Evolutionary conservation across 30 jellyfish, hydroid and myxozoan species (phyloP).

Genomic region (Pelagia noctiluca): DNA sequence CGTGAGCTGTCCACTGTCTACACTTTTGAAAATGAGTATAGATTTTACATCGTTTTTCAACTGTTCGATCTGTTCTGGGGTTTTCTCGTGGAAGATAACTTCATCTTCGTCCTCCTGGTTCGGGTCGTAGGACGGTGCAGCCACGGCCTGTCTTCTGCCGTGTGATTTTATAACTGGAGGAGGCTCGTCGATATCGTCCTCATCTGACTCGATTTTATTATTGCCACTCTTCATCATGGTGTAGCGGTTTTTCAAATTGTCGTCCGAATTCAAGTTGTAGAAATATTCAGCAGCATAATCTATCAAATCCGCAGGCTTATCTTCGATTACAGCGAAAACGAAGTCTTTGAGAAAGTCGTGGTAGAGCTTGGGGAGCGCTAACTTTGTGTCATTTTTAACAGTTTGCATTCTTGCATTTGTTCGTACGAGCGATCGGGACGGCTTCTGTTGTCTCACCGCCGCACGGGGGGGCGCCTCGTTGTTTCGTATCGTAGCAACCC

Average conservation of each 20-base stretch:
- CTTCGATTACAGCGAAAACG: slow-evolving; percentile 78
- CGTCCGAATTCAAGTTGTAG: slow-evolving; percentile 49
- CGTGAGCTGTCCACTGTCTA: slow-evolving; percentile 82
- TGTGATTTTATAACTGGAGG: slow-evolving; percentile 82
- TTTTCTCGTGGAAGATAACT: slow-evolving; percentile 74
- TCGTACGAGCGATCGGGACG: slow-evolving; percentile 59
- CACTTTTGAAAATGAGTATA: slow-evolving; percentile 78
- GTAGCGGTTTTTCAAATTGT: slow-evolving; percentile 58
- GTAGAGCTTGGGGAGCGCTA: slow-evolving; percentile 70
- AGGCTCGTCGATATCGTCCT: slow-evolving; percentile 75
- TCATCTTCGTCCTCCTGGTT: slow-evolving; percentile 83
- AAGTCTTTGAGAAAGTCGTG: slow-evolving; percentile 78
- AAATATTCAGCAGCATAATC: slow-evolving; percentile 82
- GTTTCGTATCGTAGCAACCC: background rate
- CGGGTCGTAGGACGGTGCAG: slow-evolving; percentile 99
- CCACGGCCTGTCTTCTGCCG: slow-evolving; percentile 97
- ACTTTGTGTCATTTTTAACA: slow-evolving; percentile 51
- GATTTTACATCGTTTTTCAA: slow-evolving; percentile 87
- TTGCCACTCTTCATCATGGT: slow-evolving; percentile 60
- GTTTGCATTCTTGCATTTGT: slow-evolving; percentile 78
- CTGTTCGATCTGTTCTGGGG: slow-evolving; percentile 78
- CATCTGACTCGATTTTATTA: slow-evolving; percentile 40
- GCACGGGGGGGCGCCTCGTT: slow-evolving; percentile 53
- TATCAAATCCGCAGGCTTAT: slow-evolving; percentile 78
- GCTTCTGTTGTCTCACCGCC: slow-evolving; percentile 68